Evolutionary conservation across 2,113 vertebrate genomes (phyloP), one percentile per base, ranked within the genome.

Genomic region (Seriola dumerili): DNA sequence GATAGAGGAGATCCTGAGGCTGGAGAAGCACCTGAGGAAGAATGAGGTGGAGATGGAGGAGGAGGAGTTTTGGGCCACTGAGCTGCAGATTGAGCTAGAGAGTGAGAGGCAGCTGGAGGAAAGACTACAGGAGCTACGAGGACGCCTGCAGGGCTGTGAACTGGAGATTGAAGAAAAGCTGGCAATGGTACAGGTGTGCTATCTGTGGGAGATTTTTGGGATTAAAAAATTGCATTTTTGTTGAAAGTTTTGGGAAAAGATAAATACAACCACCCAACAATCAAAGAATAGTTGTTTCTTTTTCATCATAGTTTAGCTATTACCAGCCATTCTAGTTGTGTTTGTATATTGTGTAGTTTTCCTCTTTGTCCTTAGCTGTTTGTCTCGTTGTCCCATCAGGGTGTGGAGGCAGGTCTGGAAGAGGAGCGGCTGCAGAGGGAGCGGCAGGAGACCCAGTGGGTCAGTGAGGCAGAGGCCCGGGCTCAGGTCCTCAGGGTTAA

Each of bases 51-150:
- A 99, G 94, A 99, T 99, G 3, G 97, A 99, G 80, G 98, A 99
- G 82, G 97, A 99, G 76, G 98, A 99, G 84, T 99, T 99, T 88
- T 99, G 98, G 98, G 97, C 98, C 81, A 99, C 98, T 0, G 98
- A 99, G 91, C 94, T 99, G 34, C 97, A 99, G 95, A 99, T 99
- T 0, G 98, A 99, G 66, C 93, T 97, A 10, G 98, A 99, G 74
- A 99, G 98, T 0, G 98, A 99, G 66, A 96, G 97, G 46, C 98
- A 99, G 91, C 94, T 99, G 89, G 96, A 97, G 88, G 98, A 99
- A 17, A 95, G 97, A 86, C 96, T 99, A 59, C 95, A 97, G 88
- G 98, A 99, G 92, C 95, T 99, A 61, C 88, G 81, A 42, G 95
- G 96, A 84, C 95, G 96, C 62, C 94, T 99, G 83, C 90, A 95